Conservation (phyloP, 2,888 invertebrate species). For the Stenoptilia bipunctidactyla region DNA sequence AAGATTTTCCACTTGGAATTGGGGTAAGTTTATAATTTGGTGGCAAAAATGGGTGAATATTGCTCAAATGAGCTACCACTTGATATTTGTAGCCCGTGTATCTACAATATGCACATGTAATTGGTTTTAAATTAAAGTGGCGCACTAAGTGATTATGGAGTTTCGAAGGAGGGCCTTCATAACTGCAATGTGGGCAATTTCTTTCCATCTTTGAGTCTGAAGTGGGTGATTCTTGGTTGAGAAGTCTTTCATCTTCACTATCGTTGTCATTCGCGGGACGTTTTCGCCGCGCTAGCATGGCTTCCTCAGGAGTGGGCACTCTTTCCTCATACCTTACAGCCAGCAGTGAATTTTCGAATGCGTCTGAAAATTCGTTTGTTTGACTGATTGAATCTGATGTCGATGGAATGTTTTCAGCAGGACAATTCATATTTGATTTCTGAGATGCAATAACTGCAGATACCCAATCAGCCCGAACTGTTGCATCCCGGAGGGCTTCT, state of each 20-base stretch:
- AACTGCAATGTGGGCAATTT: conserved; percentile 38
- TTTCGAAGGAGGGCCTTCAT: conserved; percentile 18
- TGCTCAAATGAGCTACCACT: conserved; percentile 34
- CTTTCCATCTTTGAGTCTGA: conserved; percentile 7
- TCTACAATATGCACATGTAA: conserved; percentile 47
- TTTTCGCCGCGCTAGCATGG: conserved; percentile 14
- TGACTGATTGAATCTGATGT: neutral
- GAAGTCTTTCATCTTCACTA: conserved; percentile 34
- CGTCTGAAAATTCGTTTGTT: conserved; percentile 3
- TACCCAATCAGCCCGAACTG: conserved; percentile 37
- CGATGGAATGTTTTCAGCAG: conserved; percentile 1
- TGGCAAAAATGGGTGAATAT: conserved; percentile 27
- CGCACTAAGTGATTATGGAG: conserved; percentile 47
- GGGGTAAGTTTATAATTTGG: conserved; percentile 14
- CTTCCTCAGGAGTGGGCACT: conserved; percentile 30
- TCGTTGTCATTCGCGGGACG: conserved; percentile 20
- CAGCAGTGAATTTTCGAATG: conserved; percentile 39
- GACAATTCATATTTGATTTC: conserved; percentile 24
- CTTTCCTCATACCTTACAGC: conserved; percentile 44
- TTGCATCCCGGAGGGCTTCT: conserved; percentile 35
- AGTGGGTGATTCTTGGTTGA: conserved; percentile 13
- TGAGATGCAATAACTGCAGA: conserved; percentile 29
- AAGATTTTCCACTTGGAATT: conserved; percentile 22
- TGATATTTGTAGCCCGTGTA: conserved; percentile 25
- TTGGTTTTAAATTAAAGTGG: conserved; percentile 59